Percentiles rank a stretch among this genome's conserved stretches.
Conservation (phyloP, 2,888 invertebrate genomes). For the Agrotis segetum region DNA sequence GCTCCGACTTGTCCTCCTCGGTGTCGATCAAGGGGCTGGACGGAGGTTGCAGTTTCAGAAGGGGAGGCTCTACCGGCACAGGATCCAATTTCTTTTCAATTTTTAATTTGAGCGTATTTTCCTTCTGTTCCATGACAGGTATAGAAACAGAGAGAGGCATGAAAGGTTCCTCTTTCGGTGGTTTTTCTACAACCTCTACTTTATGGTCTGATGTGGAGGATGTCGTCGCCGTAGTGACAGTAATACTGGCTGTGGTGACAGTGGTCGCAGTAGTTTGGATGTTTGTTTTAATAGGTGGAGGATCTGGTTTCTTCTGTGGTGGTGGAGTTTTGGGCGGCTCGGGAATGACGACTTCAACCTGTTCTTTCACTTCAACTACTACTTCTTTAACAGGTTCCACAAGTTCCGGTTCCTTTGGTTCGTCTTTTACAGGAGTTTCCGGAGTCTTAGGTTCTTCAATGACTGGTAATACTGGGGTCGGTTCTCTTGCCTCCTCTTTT, state of each 20-base stretch:
- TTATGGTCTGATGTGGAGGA: slow-evolving; percentile 36
- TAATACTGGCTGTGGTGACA: slow-evolving; percentile 31
- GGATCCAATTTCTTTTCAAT: slow-evolving; percentile 70
- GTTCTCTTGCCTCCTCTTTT: slow-evolving; percentile 74
- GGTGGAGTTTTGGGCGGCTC: slow-evolving; percentile 81
- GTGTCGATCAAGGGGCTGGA: slow-evolving; percentile 87
- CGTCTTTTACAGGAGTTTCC: slow-evolving; percentile 50
- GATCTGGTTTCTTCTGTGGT: slow-evolving; percentile 60
- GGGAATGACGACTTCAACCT: slow-evolving; percentile 69
- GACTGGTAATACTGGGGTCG: slow-evolving; percentile 70
- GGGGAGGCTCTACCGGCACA: slow-evolving; percentile 64
- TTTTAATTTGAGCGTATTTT: slow-evolving; percentile 62
- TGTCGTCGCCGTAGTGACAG: slow-evolving; percentile 30
- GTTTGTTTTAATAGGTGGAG: slow-evolving; percentile 57
- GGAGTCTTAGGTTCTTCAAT: slow-evolving; percentile 71
- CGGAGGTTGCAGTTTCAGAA: slow-evolving; percentile 78
- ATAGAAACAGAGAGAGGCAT: slow-evolving; percentile 41
- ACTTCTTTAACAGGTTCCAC: slow-evolving; percentile 69
- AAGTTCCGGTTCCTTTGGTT: slow-evolving; percentile 63
- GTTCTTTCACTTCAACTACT: slow-evolving; percentile 67
- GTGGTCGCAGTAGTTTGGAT: slow-evolving; percentile 38
- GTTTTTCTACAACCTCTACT: slow-evolving; percentile 40
- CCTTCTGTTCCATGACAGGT: slow-evolving; percentile 57
- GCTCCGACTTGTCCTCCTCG: slow-evolving; percentile 88
- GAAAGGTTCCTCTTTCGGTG: slow-evolving; percentile 58